These are phyloP conservation scores for Melitaea athalia DNA, from an alignment of 2,888 invertebrate genomes.

Conservation along the genomic window DNA sequence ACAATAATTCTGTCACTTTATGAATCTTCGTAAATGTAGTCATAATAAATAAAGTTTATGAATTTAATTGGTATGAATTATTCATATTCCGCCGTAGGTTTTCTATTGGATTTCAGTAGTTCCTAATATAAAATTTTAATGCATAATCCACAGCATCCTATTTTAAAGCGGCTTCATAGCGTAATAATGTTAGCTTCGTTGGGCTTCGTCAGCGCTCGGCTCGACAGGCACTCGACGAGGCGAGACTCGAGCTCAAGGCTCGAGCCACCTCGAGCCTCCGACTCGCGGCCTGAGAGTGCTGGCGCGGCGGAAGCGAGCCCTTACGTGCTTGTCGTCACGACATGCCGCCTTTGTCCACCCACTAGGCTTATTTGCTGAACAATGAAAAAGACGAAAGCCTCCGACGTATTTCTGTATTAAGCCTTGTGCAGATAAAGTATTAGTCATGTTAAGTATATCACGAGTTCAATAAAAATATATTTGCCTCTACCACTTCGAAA, in stretches of 20 bases:
- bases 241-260: conserved; percentile 49
- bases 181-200: conserved; percentile 71
- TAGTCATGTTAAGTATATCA: conserved; percentile 59
- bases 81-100: not conserved
- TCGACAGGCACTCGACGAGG: conserved; percentile 66
- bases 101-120: not conserved
- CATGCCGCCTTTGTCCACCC: conserved; percentile 80
- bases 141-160: conserved; percentile 62
- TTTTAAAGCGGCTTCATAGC: conserved; percentile 62
- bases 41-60: not conserved
- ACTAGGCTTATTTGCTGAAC: conserved; percentile 82
- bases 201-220: conserved; percentile 74
- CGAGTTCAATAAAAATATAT: conserved; percentile 60
- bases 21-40: not conserved
- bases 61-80: not conserved
- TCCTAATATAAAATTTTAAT: conserved; percentile 29
- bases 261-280: conserved; percentile 56
- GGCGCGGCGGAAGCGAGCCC: conserved; percentile 78
- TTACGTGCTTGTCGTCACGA: conserved; percentile 76
- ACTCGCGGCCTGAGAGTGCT: conserved; percentile 72
- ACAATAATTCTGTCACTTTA: no score
- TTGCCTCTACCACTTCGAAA: conserved; percentile 56
- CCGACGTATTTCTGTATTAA: conserved; percentile 64
- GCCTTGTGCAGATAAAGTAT: conserved; percentile 54
- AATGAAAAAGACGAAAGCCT: conserved; percentile 78